Base-by-base conservation (phyloP, 2,888 invertebrate species). In the Sphaeridia pumilis region DNA sequence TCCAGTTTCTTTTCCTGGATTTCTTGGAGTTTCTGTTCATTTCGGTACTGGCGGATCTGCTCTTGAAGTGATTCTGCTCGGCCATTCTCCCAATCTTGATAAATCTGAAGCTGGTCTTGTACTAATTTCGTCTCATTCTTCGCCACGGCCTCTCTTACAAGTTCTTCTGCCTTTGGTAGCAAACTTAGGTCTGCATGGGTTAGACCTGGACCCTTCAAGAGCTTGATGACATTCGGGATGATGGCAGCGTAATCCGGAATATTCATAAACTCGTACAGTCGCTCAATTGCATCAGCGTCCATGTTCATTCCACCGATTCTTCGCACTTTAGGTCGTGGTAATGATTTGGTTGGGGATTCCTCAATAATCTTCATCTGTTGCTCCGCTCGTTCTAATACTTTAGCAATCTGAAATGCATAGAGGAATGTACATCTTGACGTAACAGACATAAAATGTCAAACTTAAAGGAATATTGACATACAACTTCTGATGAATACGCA, bases 1-100 rank as follows among this genome's bases (percentile, higher is more conserved):
- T 75, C 71, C 47, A 76, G 70, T 66, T 80, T 78, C 55, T 79
- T 74, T 43, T 75, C 69, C 63, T 80, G 76, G 64, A 84, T 74
- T 54, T 79, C 75, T 14, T 71, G 65, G 4, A 79, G 64, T 49
- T 78, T 71, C 57, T 73, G 60, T 28, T 69, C 67, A 41, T 67
- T 72, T n/a, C 72, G 65, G 28, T 81, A 65, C 50, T 78, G 72
- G 60, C 73, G 67, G 28, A 77, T 67, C 71, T 85, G 80, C 61
- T 76, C 72, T 60, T 78, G 72, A 26, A 86, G 69, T 60, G 76
- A 75, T 36, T 72, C 67, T 63, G 77, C 71, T 60, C 86, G 74
- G 44, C 71, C 66, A 55, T 72, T 66, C 54, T 74, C 76, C 84
- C 82, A 84, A 49, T 73, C 70, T 53, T 71, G 65, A 66, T 77